Percentiles rank a stretch among this genome's conserved stretches.
phyloP scores from a whole-genome alignment of 1,140 invertebrate species.

The Chironomus striatipennis region DNA sequence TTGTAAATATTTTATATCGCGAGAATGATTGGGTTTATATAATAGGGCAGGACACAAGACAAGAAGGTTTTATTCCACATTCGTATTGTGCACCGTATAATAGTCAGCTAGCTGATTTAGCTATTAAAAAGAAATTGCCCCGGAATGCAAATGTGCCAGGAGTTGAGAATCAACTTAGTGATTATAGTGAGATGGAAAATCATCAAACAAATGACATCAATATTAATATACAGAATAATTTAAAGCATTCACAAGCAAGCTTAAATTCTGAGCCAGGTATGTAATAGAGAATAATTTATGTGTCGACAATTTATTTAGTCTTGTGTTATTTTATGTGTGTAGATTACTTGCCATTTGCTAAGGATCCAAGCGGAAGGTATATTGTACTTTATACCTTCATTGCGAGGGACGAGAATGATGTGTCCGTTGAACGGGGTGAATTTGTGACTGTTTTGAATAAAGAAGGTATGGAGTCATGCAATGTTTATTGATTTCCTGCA shows the following conservation, averaged over 20 bases:
- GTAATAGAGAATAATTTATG: not conserved
- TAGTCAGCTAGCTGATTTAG: constrained; percentile 64
- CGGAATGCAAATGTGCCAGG: constrained; percentile 42
- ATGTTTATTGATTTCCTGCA: too few relatives aligned
- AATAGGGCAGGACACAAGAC: constrained; percentile 74
- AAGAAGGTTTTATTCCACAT: constrained; percentile 91
- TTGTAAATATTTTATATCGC: constrained; percentile 85
- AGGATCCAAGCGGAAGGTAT: constrained; percentile 81
- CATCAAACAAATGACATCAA: constrained; percentile 36
- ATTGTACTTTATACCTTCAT: constrained; percentile 91
- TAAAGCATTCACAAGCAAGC: constrained; percentile 43
- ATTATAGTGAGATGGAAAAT: constrained; percentile 16
- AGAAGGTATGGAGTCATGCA: not conserved
- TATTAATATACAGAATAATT: constrained; percentile 35
- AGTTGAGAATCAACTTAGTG: constrained; percentile 27
- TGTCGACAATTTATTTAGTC: not conserved
- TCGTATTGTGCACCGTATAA: constrained; percentile 84
- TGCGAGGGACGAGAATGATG: constrained; percentile 87
- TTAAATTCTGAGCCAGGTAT: constrained; percentile 42
- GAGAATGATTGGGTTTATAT: constrained; percentile 97
- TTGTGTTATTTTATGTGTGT: constrained; percentile 37
- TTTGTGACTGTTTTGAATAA: constrained; percentile 62
- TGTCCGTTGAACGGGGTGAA: constrained; percentile 86
- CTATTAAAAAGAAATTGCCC: constrained; percentile 78
- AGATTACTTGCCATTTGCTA: constrained; percentile 69